Conservation (phyloP, 2,113 vertebrate species). For the Ceyx margarethae region DNA sequence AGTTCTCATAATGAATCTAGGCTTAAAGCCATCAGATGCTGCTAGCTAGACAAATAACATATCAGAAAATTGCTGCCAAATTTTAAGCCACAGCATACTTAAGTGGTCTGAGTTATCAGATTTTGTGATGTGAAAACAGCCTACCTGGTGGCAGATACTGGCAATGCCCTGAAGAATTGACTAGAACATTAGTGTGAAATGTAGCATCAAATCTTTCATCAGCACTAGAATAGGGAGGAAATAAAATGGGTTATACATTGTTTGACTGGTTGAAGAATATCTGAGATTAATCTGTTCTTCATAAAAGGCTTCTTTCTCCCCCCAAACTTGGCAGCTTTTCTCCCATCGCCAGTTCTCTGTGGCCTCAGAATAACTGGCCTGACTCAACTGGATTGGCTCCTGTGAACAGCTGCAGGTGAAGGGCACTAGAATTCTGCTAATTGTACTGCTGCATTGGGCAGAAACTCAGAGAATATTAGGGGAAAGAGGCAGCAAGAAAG, state of each 20-base stretch:
- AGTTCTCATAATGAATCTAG: background rate
- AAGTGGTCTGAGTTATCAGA: background rate
- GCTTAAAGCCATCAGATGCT: background rate
- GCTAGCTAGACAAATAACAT: background rate
- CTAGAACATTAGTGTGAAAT: conserved; percentile 91
- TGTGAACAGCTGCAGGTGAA: background rate
- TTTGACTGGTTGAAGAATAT: background rate
- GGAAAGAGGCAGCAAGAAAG: background rate
- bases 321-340: background rate
- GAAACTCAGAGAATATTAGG: background rate
- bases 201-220: conserved; percentile 93
- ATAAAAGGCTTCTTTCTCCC: background rate
- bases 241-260: background rate
- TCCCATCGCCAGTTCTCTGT: background rate
- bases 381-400: background rate
- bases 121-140: background rate
- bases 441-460: background rate
- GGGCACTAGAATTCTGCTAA: background rate
- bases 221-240: conserved; percentile 77
- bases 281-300: background rate
- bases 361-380: background rate
- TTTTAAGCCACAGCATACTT: background rate
- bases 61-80: background rate
- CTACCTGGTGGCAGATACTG: conserved; percentile 93
- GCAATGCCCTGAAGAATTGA: conserved; percentile 85